Evolutionary conservation across 2,113 vertebrate species (phyloP).

Genomic region (Pelecanoides urinatrix): DNA sequence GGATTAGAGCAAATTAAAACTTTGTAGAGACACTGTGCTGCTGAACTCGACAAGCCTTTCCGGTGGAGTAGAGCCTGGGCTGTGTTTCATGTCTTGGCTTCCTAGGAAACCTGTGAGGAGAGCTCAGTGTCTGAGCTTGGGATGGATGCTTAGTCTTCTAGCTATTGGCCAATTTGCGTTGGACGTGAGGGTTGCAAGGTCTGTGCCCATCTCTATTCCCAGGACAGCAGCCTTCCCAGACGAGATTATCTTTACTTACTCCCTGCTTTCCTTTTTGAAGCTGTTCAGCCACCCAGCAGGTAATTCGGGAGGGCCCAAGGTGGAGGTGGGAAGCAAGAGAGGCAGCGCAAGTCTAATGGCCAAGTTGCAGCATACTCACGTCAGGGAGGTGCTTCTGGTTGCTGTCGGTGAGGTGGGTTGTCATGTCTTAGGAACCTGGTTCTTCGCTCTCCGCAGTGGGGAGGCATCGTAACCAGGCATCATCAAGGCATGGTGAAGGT

Average conservation of each 20-base stretch:
- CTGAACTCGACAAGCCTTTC: neutral
- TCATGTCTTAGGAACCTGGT: neutral
- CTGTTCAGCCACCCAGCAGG: neutral
- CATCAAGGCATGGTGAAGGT: neutral
- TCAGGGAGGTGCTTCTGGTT: neutral
- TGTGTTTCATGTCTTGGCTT: neutral
- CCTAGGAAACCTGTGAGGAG: neutral
- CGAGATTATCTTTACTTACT: neutral
- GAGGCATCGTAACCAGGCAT: neutral
- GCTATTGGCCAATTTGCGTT: neutral
- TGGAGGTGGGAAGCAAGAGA: neutral
- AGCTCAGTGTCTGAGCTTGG: neutral
- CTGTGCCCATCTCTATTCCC: neutral
- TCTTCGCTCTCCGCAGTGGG: neutral
- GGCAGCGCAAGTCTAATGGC: accelerated
- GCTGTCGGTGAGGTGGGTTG: neutral
- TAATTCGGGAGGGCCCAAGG: neutral
- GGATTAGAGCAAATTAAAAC: neutral
- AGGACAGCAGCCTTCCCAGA: neutral
- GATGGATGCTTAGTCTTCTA: neutral
- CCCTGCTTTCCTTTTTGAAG: neutral
- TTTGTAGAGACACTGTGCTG: neutral
- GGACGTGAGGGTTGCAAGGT: neutral
- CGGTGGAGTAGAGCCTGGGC: neutral
- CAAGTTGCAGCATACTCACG: accelerated